Percentiles rank a stretch among this genome's conserved stretches.
phyloP scores from a whole-genome alignment of 2,113 vertebrate genomes.

The Aspidoscelis tigris region DNA sequence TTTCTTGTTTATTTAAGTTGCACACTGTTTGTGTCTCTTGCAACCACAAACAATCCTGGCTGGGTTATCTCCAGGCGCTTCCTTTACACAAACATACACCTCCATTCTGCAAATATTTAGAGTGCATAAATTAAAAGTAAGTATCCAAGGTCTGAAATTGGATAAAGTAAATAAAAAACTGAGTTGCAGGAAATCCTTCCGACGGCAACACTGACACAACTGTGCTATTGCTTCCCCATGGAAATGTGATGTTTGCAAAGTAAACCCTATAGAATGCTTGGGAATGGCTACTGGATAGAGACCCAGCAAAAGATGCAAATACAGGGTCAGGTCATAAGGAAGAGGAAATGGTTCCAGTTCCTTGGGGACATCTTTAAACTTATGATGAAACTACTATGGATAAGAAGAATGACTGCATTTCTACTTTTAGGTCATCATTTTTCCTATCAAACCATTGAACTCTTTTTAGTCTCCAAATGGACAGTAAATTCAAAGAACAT shows the following conservation, averaged over 20 bases:
- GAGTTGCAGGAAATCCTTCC: background rate
- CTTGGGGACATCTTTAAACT: background rate
- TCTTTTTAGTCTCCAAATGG: background rate
- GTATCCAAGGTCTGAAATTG: conserved; percentile 5
- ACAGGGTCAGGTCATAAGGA: background rate
- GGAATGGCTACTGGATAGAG: background rate
- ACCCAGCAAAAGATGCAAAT: background rate
- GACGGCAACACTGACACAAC: accelerated
- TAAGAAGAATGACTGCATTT: background rate
- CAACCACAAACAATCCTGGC: background rate
- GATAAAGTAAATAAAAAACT: background rate
- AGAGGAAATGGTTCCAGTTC: background rate
- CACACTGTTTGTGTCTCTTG: conserved; percentile 22
- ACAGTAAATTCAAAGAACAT: background rate
- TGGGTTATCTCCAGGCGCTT: conserved; percentile 4
- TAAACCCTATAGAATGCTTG: background rate
- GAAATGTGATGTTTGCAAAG: conserved; percentile 18
- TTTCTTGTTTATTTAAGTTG: conserved; percentile 39
- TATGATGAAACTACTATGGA: background rate
- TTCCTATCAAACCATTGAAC: background rate
- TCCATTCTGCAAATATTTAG: conserved; percentile 34
- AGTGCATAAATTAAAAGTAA: conserved; percentile 25
- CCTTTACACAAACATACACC: conserved; percentile 27
- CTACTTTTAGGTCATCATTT: background rate
- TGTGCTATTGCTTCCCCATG: conserved; percentile 13